These are phyloP conservation scores for Anableps anableps DNA, from an alignment of 2,797 vertebrate species.

Conservation along the genomic window DNA sequence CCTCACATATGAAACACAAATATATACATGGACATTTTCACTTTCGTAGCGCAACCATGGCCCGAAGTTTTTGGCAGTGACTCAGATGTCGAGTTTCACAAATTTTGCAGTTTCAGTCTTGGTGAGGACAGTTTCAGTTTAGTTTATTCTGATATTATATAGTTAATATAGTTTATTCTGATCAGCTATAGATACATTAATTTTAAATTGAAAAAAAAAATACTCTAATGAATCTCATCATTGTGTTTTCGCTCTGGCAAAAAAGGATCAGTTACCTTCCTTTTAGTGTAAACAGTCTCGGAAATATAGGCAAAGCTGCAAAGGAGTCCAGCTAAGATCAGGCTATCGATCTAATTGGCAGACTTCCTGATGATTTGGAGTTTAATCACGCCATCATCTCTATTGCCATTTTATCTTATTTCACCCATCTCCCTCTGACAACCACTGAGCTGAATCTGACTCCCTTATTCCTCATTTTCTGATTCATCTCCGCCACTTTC, in stretches of 20 bases:
- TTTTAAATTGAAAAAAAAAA: no score
- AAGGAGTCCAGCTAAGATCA: not conserved
- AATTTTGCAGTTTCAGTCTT: not conserved
- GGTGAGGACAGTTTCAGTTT: not conserved
- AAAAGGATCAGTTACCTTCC: not conserved
- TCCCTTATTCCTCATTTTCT: constrained; percentile 1
- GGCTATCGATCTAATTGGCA: not conserved
- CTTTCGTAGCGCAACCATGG: no score
- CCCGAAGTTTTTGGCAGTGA: not conserved
- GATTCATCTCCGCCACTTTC: constrained; percentile 24
- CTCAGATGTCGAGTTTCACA: not conserved
- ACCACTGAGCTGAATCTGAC: not conserved
- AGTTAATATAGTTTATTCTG: no score
- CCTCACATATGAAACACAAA: not conserved
- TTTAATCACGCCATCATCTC: constrained; percentile 23
- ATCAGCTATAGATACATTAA: not conserved
- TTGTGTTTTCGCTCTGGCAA: not conserved
- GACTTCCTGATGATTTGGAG: constrained; percentile 15
- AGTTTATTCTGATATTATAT: not conserved
- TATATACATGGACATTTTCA: not conserved
- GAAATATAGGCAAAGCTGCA: not conserved
- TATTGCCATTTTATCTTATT: constrained; percentile 74
- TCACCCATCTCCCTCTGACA: constrained; percentile 16
- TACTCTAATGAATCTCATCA: not conserved
- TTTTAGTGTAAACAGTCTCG: no score